Evolutionary conservation across 2,113 vertebrate genomes (phyloP).

Genomic region (Aplodontia rufa): DNA sequence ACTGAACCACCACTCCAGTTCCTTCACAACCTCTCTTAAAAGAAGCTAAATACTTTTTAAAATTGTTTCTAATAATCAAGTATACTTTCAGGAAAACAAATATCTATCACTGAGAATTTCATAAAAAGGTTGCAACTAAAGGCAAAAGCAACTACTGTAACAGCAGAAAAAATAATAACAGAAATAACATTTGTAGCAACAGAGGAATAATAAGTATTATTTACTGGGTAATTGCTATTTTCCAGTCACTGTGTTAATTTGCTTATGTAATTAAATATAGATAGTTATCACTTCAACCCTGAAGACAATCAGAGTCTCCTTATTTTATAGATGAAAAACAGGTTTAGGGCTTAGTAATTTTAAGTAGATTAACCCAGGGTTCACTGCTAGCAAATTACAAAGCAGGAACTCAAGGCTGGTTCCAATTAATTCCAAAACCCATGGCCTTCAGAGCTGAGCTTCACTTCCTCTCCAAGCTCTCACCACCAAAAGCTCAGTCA

Average conservation of each 20-base stretch:
- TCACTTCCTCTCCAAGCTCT: neutral
- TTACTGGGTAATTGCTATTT: neutral
- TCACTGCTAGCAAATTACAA: neutral
- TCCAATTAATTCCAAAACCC: neutral
- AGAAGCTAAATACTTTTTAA: neutral
- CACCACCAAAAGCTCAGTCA: neutral
- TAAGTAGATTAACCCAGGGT: neutral
- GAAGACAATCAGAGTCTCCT: neutral
- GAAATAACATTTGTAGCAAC: neutral
- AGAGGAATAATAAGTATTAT: neutral
- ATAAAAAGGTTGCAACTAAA: neutral
- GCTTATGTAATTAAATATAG: neutral
- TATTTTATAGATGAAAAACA: neutral
- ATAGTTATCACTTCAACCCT: neutral
- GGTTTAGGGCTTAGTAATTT: neutral
- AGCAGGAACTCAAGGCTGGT: neutral
- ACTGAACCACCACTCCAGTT: too few species aligned
- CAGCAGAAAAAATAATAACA: fast-evolving
- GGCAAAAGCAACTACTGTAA: neutral
- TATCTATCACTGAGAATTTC: neutral
- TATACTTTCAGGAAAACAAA: neutral
- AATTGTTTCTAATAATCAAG: neutral
- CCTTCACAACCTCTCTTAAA: neutral
- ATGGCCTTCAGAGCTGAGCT: neutral
- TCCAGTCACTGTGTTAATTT: neutral